Conservation (phyloP, 2,888 invertebrate genomes). For the Amitus sp. region DNA sequence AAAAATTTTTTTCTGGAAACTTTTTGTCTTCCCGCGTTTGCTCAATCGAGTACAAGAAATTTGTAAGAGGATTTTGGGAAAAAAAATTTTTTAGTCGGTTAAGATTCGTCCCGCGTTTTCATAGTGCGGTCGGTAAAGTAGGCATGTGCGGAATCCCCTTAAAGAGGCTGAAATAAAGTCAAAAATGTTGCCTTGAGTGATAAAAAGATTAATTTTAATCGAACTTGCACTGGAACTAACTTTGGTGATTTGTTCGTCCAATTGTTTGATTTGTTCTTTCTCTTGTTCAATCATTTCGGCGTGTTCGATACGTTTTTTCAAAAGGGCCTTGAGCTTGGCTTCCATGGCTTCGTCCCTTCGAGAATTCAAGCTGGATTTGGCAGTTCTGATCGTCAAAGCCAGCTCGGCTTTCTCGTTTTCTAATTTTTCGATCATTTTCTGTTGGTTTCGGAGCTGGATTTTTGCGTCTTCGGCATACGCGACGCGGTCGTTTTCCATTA, state of each 20-base stretch:
- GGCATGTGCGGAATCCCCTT: no score
- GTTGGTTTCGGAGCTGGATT: slow-evolving; percentile 73
- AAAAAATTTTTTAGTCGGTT: no score
- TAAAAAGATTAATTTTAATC: no score
- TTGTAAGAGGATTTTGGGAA: no score
- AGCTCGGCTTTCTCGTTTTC: slow-evolving; percentile 74
- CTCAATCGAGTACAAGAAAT: no score
- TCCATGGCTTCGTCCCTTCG: slow-evolving; percentile 69
- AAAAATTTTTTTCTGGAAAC: no score
- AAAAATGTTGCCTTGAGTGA: no score
- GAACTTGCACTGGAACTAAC: no score
- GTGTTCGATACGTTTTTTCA: slow-evolving; percentile 70
- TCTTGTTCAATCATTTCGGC: slow-evolving; percentile 68
- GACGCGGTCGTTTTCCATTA: slow-evolving; percentile 83
- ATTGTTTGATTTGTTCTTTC: slow-evolving; percentile 67
- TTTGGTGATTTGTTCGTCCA: slow-evolving; percentile 69
- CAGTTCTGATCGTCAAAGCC: slow-evolving; percentile 70
- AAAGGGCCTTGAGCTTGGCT: slow-evolving; percentile 68
- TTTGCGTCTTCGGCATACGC: slow-evolving; percentile 78
- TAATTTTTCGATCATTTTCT: slow-evolving; percentile 71
- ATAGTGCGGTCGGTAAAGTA: no score
- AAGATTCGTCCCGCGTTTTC: no score
- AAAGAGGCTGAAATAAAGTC: no score
- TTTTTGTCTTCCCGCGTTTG: no score
- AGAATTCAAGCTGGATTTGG: slow-evolving; percentile 70